Evolutionary conservation across 1,140 invertebrate species (phyloP).

Genomic region (Daktulosphaira vitifoliae): DNA sequence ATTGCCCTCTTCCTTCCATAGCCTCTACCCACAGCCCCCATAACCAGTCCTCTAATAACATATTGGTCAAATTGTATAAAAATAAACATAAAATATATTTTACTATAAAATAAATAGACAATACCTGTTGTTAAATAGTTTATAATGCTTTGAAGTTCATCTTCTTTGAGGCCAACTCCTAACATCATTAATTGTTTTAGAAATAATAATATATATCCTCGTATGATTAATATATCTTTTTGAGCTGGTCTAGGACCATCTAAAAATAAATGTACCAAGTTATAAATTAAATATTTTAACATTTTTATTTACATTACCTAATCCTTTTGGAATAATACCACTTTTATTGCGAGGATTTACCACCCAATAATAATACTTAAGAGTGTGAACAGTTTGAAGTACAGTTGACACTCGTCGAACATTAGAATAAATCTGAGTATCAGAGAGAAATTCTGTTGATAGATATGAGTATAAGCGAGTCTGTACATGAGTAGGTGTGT

Average conservation of each 20-base stretch:
- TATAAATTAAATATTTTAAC: background rate
- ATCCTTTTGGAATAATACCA: constrained; percentile 86
- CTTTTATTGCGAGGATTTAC: constrained; percentile 89
- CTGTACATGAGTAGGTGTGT: constrained; percentile 92
- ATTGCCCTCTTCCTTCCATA: no score
- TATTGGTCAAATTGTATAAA: no score
- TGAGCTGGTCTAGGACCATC: constrained; percentile 87
- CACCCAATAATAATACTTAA: constrained; percentile 99
- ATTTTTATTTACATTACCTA: no score
- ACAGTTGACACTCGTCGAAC: constrained; percentile 94
- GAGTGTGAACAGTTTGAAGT: constrained; percentile 92
- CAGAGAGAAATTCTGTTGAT: constrained; percentile 93
- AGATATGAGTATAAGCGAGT: constrained; percentile 92
- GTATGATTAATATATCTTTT: constrained; percentile 87
- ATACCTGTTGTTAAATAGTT: constrained; percentile 95
- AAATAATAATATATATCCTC: constrained; percentile 91
- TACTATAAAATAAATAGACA: no score
- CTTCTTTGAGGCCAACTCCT: constrained; percentile 92
- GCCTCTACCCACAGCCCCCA: no score
- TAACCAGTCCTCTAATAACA: no score
- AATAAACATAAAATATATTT: no score
- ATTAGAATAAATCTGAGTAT: constrained; percentile 95
- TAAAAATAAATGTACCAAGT: constrained; percentile 49
- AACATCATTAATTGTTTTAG: constrained; percentile 95
- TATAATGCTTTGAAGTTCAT: constrained; percentile 94